Base-by-base conservation (phyloP, 2,113 vertebrate species). In the Porphyrio hochstetteri region DNA sequence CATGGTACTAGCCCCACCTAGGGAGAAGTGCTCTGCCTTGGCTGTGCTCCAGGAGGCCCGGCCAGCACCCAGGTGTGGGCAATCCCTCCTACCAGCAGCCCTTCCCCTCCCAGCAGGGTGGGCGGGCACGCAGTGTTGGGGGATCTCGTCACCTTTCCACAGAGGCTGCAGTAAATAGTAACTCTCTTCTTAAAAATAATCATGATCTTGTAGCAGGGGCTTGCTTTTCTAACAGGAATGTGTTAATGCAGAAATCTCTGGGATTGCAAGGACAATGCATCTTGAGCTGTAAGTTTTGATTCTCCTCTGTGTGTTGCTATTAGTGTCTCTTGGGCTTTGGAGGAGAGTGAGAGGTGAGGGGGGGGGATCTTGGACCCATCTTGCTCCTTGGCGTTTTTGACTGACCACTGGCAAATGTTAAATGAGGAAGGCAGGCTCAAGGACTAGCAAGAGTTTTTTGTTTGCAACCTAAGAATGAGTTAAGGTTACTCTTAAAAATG, bases 1-100 rank as follows among this genome's bases (percentile, higher is more conserved):
- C 6, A 9, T 0, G 0, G 27, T 25, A 18, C 8, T 11, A 56
- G 33, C 25, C 11, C 19, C 0, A 0, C 9, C 15, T 0, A 1
- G 8, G 9, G 21, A 3, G 31, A 33, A 42, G 35, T 8, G 1
- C 29, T 52, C 5, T 63, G 76, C 46, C 60, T 83, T 86, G 71
- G 86, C 86, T 79, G 20, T 20, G 59, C 50, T 91, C 46, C 85
- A 93, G 69, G 59, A 74, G 84, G 56, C 38, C 3, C 50, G 28
- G 7, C 24, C 55, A 63, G 61, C 14, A 1, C 17, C 7, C 95
- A 97, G 94, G 84, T 97, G 95, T 57, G 75, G 38, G 33, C 63
- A 87, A 28, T 96, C 0, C 1, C 35, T n/a, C n/a, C 61, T 86
- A 50, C 29, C 1, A 0, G 17, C 23, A 63, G 55, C 20, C 21